These are phyloP conservation scores for Anoplius nigerrimus DNA, from an alignment of 2,888 invertebrate genomes.

Conservation along the genomic window DNA sequence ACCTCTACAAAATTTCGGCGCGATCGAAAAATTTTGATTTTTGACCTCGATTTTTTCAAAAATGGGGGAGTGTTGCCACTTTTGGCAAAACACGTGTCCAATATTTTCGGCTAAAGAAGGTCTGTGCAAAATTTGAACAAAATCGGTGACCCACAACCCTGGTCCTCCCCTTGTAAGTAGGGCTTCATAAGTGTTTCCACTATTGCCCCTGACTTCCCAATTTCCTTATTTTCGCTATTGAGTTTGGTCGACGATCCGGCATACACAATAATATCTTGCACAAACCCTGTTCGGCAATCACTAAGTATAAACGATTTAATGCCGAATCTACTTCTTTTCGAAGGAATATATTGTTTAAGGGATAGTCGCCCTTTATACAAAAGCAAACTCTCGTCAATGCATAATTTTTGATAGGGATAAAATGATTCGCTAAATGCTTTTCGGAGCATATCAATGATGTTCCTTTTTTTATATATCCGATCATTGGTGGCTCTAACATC, in stretches of 20 bases:
- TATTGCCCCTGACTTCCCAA: conserved; percentile 22
- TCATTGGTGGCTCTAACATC: conserved; percentile 14
- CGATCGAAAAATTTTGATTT: too few relatives aligned
- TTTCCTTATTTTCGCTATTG: conserved; percentile 16
- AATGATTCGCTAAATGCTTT: conserved; percentile 20
- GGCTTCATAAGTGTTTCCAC: conserved; percentile 16
- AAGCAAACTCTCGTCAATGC: too few relatives aligned
- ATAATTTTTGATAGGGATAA: conserved; percentile 19
- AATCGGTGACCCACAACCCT: too few relatives aligned
- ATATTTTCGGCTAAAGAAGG: too few relatives aligned
- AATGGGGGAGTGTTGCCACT: too few relatives aligned
- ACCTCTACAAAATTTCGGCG: too few relatives aligned
- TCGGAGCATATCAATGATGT: conserved; percentile 19
- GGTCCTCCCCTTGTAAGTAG: too few relatives aligned
- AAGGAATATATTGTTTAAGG: conserved; percentile 11
- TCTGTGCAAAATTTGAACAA: too few relatives aligned
- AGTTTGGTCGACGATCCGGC: conserved; percentile 12
- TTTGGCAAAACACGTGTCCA: too few relatives aligned
- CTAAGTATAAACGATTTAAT: conserved; percentile 20
- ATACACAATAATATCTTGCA: conserved; percentile 21
- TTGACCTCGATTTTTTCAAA: too few relatives aligned
- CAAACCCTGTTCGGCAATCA: conserved; percentile 14
- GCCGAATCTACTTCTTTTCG: conserved; percentile 9
- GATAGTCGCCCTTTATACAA: conserved; percentile 23
- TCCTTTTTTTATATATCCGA: conserved; percentile 20